Conservation (phyloP, 2,888 invertebrate species). For the Sicus ferrugineus region DNA sequence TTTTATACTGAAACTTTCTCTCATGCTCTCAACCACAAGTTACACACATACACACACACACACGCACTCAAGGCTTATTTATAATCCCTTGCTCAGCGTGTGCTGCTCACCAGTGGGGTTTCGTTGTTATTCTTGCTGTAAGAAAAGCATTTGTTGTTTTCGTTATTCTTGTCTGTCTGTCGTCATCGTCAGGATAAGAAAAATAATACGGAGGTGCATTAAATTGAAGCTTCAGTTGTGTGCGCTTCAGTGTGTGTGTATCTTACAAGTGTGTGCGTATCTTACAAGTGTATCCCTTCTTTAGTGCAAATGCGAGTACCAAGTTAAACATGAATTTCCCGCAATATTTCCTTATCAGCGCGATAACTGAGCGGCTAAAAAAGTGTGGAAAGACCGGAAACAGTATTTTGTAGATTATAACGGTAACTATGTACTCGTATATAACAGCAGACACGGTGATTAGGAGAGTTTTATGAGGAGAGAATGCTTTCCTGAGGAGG, state of each 20-base stretch:
- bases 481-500: too few species aligned
- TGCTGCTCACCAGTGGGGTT: slow-evolving; percentile 52
- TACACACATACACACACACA: slow-evolving; percentile 3
- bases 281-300: background rate
- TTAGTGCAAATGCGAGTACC: background rate
- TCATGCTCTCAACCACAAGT: background rate
- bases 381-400: slow-evolving; percentile 42
- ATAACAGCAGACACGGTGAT: too few species aligned
- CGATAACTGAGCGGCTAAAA: slow-evolving; percentile 48
- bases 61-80: slow-evolving; percentile 27
- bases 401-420: background rate
- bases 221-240: background rate
- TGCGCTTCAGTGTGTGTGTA: background rate
- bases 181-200: background rate
- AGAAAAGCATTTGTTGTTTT: slow-evolving; percentile 13
- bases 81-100: slow-evolving; percentile 54
- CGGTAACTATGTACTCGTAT: too few species aligned
- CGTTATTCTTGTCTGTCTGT: background rate
- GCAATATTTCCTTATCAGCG: slow-evolving; percentile 25
- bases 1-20: background rate
- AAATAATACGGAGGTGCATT: background rate
- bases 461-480: too few species aligned
- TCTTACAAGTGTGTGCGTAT: background rate
- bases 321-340: slow-evolving; percentile 34
- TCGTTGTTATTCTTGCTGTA: slow-evolving; percentile 36